Conservation (phyloP, 2,797 vertebrate genomes). For the Brotula barbata region DNA sequence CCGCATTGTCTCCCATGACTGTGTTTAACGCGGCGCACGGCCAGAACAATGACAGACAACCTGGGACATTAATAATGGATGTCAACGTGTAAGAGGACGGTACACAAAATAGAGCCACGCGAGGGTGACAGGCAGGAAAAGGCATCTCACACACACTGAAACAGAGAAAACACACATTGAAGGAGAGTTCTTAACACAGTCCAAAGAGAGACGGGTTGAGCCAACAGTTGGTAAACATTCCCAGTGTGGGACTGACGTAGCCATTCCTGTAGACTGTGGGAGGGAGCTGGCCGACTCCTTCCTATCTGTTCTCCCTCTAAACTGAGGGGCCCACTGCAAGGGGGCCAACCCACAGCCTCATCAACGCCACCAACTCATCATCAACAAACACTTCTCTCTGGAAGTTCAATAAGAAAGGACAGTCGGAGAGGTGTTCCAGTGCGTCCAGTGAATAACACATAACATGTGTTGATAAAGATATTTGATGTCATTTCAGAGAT, state of each 20-base stretch:
- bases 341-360: constrained; percentile 12
- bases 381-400: constrained; percentile 15
- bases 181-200: constrained; percentile 44
- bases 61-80: constrained; percentile 77
- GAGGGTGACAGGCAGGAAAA: background rate
- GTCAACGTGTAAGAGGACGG: constrained; percentile 31
- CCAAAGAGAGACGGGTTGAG: constrained; percentile 37
- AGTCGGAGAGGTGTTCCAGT: background rate
- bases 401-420: background rate
- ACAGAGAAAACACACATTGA: constrained; percentile 29
- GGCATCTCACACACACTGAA: background rate
- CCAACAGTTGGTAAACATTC: constrained; percentile 5
- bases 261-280: constrained; percentile 32
- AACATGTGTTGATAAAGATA: too few species aligned
- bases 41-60: constrained; percentile 56
- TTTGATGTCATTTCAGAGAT: too few species aligned
- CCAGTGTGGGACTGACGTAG: constrained; percentile 59
- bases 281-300: constrained; percentile 15
- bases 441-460: too few species aligned
- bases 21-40: constrained; percentile 60
- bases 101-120: constrained; percentile 18
- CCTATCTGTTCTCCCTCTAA: constrained; percentile 14
- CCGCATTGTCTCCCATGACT: constrained; percentile 61
- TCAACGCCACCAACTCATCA: constrained; percentile 6
- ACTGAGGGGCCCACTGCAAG: constrained; percentile 2